A percentile compares a stretch with the other conserved stretches of the same genome.
phyloP scores from a whole-genome alignment of 1,140 invertebrate species.

The Eubasilissa regina region DNA sequence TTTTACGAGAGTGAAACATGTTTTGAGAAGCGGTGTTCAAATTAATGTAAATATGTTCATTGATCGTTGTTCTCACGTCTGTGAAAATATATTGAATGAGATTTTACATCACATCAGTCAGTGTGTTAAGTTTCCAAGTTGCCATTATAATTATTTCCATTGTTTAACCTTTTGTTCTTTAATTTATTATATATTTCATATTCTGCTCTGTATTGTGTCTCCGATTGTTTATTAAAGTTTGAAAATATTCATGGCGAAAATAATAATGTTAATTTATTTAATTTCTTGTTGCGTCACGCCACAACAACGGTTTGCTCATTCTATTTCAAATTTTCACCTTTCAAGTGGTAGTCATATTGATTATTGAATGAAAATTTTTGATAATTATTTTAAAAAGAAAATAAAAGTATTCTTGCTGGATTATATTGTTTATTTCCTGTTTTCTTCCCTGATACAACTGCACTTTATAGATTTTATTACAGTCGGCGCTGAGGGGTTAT shows the following conservation, averaged over 20 bases:
- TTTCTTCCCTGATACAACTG: background rate
- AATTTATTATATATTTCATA: background rate
- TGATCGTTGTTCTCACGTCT: no score
- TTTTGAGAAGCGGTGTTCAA: no score
- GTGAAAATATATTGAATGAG: no score
- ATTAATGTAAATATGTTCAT: no score
- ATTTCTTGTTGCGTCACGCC: background rate
- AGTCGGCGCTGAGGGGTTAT: no score
- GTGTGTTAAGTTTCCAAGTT: constrained; percentile 15
- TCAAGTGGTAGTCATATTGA: constrained; percentile 40
- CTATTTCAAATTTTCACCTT: constrained; percentile 6
- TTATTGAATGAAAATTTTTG: constrained; percentile 40
- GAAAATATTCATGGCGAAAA: background rate
- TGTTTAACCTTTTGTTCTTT: background rate
- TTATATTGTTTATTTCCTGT: constrained; percentile 2
- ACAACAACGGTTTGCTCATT: constrained; percentile 21
- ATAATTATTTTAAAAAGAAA: constrained; percentile 39
- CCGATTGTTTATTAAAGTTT: background rate
- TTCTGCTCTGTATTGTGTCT: background rate
- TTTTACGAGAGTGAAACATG: no score
- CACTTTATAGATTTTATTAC: background rate
- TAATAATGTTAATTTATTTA: background rate
- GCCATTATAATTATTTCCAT: constrained; percentile 1
- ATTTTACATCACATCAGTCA: background rate
- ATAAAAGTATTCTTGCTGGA: constrained; percentile 34